These are phyloP conservation scores for Calypte anna DNA, from an alignment of 2,113 vertebrate genomes.

Conservation along the genomic window DNA sequence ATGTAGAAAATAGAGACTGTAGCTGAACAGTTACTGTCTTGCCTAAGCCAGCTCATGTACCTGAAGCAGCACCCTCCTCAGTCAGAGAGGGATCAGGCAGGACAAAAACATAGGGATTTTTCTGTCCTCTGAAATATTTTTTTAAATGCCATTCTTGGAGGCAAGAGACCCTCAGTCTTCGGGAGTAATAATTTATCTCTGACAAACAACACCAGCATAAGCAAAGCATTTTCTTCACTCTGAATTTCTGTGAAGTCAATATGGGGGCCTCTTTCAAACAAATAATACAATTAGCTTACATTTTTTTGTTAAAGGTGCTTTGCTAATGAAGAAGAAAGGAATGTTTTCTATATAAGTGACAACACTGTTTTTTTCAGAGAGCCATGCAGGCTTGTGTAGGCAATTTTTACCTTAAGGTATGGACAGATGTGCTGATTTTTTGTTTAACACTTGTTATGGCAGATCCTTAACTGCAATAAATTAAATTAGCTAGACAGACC, in stretches of 20 bases:
- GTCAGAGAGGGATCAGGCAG: not conserved
- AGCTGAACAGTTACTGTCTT: not conserved
- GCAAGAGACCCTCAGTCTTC: not conserved
- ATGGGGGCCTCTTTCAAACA: not conserved
- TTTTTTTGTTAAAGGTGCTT: not conserved
- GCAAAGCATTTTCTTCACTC: not conserved
- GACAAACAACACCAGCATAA: not conserved
- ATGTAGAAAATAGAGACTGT: not conserved
- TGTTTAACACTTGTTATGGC: not conserved
- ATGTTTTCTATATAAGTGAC: not conserved
- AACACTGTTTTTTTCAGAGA: not conserved
- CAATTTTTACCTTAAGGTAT: not conserved
- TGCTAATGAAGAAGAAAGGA: not conserved
- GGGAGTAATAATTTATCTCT: slow-evolving; percentile 2
- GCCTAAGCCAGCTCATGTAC: not conserved
- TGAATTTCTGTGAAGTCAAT: not conserved
- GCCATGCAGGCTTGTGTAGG: not conserved
- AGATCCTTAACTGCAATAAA: not conserved
- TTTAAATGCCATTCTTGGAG: not conserved
- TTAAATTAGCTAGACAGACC: not conserved
- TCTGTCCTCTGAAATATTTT: not conserved
- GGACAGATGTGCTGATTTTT: not conserved
- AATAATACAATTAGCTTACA: not conserved
- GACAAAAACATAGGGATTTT: not conserved
- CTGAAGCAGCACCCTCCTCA: not conserved